Percentiles rank a stretch among this genome's conserved stretches.
Evolutionary conservation across 2,113 vertebrate species (phyloP).

Genomic region (Isichthys henryi): DNA sequence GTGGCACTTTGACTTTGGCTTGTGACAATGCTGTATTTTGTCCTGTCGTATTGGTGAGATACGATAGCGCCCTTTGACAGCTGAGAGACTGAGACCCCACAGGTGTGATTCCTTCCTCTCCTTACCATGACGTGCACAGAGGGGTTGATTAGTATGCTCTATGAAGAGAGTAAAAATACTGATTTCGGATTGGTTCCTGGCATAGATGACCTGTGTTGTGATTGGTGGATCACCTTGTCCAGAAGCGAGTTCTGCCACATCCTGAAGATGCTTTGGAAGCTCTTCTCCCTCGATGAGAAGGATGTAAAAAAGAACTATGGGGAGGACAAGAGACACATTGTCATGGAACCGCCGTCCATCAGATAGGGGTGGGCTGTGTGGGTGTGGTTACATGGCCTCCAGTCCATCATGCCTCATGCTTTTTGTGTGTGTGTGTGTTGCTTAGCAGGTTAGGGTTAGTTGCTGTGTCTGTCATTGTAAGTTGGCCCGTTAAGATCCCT

Average conservation of each 20-base stretch:
- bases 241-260: constrained; percentile 87
- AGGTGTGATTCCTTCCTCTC: background rate
- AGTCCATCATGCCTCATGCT: background rate
- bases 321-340: background rate
- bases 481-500: too few relatives aligned
- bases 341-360: background rate
- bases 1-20: background rate
- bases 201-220: background rate
- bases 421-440: background rate
- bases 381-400: background rate
- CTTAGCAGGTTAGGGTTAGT: background rate
- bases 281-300: constrained; percentile 84
- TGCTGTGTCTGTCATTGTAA: too few relatives aligned
- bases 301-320: constrained; percentile 85
- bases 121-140: background rate
- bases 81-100: background rate
- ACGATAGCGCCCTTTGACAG: background rate
- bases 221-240: constrained; percentile 67
- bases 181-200: background rate
- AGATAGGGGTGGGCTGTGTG: background rate
- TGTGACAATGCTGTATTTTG: background rate
- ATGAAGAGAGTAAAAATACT: background rate
- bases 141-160: background rate
- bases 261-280: constrained; percentile 77
- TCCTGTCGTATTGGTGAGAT: background rate